Evolutionary conservation across 2,888 invertebrate genomes (phyloP).

Genomic region (Campoletis raptor): DNA sequence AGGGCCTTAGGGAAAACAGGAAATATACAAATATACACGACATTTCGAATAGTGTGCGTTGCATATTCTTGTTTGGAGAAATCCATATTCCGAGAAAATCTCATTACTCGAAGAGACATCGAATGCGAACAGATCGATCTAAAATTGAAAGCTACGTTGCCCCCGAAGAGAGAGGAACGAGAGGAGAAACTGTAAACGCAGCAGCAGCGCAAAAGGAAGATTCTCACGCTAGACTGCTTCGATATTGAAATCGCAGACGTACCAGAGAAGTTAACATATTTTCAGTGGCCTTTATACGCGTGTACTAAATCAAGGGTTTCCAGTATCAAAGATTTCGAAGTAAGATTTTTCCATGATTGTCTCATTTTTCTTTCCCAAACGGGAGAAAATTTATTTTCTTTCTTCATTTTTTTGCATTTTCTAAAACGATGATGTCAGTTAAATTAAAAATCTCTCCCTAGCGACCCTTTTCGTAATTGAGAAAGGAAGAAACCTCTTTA

Average conservation of each 20-base stretch:
- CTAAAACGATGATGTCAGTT: neutral
- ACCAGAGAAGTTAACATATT: constrained; percentile 21
- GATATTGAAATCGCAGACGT: constrained; percentile 31
- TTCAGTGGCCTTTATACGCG: neutral
- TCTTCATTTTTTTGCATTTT: neutral
- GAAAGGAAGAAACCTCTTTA: neutral
- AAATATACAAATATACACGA: neutral
- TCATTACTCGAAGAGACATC: constrained; percentile 41
- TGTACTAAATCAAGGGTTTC: neutral
- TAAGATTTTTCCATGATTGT: neutral
- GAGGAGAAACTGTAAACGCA: neutral
- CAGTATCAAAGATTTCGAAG: neutral
- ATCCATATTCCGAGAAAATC: constrained; percentile 54
- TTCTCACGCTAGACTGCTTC: constrained; percentile 32
- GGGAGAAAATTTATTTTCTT: neutral
- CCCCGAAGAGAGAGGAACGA: constrained; percentile 29
- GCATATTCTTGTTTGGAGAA: constrained; percentile 47
- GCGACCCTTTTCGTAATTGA: neutral
- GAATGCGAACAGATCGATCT: constrained; percentile 52
- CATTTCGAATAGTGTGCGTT: neutral
- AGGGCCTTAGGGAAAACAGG: neutral
- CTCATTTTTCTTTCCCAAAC: neutral
- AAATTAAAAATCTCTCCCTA: neutral
- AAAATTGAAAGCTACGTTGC: constrained; percentile 42
- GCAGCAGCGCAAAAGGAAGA: constrained; percentile 1